Base-by-base conservation (phyloP, 2,113 vertebrate genomes). In the Natator depressus region DNA sequence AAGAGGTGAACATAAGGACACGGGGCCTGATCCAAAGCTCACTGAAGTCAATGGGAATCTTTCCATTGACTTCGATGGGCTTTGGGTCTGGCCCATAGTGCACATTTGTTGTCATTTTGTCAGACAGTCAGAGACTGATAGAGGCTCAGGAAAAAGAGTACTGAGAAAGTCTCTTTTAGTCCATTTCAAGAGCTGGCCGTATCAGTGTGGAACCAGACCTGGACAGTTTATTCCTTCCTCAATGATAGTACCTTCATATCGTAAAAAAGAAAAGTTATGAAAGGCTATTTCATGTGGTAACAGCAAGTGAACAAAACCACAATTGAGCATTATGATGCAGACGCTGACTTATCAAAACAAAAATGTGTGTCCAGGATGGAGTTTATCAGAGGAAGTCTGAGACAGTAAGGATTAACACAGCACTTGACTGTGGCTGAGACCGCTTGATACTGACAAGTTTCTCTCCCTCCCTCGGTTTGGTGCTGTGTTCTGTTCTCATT, bases 331-430 rank as follows among this genome's bases (percentile, higher is more conserved):
- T 96, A 93, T 87, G 93, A 96, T 95, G 90, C 93, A 95, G 97
- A 47, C 96, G 93, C 22, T n/a, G 95, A 90, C 89, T 97, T 98
- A 98, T 98, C 98, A 97, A 98, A 98, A 98, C 80, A 96, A 98
- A 98, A 98, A 98, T 90, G 93, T 3, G 54, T 95, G 94, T 83
- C 91, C 87, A 90, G 96, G 96, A 94, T 88, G 93, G 89, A 90
- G 94, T 96, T 98, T 98, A 98, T 98, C 98, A 96, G 96, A 97
- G 97, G 95, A 98, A 94, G 97, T 94, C 89, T 90, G 14, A 95
- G 97, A 97, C 90, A 93, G 93, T 69, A 95, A 0, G 95, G 96
- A 97, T 98, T 98, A 98, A 86, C 97, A 96, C 94, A 97, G 84
- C 97, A 96, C 97, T 98, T 98, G 95, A 96, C 91, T 91, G 3